Evolutionary conservation across 2,113 vertebrate genomes (phyloP), one percentile per base, ranked within the genome.

Genomic region (Gadus macrocephalus): DNA sequence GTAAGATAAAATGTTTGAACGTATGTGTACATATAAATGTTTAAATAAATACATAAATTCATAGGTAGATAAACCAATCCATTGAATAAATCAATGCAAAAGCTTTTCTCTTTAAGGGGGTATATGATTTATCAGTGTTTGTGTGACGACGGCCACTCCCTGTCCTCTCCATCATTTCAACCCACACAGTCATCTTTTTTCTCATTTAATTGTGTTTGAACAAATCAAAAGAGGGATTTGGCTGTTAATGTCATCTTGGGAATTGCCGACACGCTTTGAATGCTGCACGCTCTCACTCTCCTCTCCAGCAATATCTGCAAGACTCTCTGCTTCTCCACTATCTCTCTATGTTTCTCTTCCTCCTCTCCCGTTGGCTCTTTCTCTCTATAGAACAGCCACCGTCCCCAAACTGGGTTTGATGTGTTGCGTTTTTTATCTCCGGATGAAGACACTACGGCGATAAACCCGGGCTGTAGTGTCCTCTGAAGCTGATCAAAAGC

Each of bases 171-270:
- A 3, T 42, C 5, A 42, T 42, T 42, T 42, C 38, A 42, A 42
- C 38, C 38, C 59, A 79, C 80, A 81, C 79, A 74, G 76, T 65
- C 79, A 79, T 78, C 76, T 78, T 56, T 78, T 68, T 3, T 3
- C 25, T 69, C 76, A 78, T 82, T 78, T 82, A 80, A 83, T 84
- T 84, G 72, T 74, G 79, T 85, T 85, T 76, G 75, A 76, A 1
- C 78, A 66, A 83, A 85, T 88, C 79, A 86, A 78, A 86, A 82
- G 76, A 79, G 73, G 83, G 83, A 83, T 87, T 86, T 86, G 84
- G 83, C 79, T 71, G 75, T 83, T 77, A 83, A 82, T 82, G 82
- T 87, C 83, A 87, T 89, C 84, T 85, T 27, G 81, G 78, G 84
- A 85, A 83, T 89, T 25, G 25, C 25, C 2, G 25, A 25, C 25